Base-by-base conservation (phyloP, 2,113 vertebrate species). In the Rhinolophus ferrumequinum region DNA sequence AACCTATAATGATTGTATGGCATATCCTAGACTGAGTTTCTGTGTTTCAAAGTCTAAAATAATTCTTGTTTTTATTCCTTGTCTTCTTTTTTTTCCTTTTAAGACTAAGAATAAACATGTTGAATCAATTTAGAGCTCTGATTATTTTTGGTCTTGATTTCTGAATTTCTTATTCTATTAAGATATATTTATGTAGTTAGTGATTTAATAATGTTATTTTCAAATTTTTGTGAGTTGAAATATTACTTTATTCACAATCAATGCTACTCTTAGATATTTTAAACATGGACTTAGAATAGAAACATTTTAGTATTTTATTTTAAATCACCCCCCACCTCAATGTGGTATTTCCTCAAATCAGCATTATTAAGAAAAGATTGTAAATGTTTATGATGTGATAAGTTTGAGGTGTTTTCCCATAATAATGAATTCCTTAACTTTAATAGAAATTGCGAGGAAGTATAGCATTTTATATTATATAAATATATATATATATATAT, bases 341-440 rank as follows among this genome's bases (percentile, higher is more conserved):
- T 97, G 85, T 97, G 58, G 47, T 93, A 95, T 97, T 98, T 98
- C 33, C 97, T 96, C 56, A 98, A 96, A 95, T 92, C 73, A 86
- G 75, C 94, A 96, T 97, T 98, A 97, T 97, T 97, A 97, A 96
- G 93, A 96, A 95, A 97, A 81, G 79, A 87, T 90, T 96, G 75
- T 80, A 84, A 97, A 97, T 97, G 72, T 76, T 98, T 93, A 91
- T 82, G 76, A 97, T 35, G 11, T 95, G 91, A 81, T 92, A 90
- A 76, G 33, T 97, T 95, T 50, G 52, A 97, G 85, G 93, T 90
- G 38, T 97, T 76, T 94, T 77, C 28, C 4, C 82, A 93, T 91
- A 97, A 97, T 97, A 87, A 97, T 73, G 95, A 85, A 98, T 97
- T 97, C 87, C 97, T 98, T 96, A 98, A 96, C 95, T 97, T 96